Evolutionary conservation across 1,140 invertebrate genomes (phyloP).

Genomic region (Drosophila murphyi): DNA sequence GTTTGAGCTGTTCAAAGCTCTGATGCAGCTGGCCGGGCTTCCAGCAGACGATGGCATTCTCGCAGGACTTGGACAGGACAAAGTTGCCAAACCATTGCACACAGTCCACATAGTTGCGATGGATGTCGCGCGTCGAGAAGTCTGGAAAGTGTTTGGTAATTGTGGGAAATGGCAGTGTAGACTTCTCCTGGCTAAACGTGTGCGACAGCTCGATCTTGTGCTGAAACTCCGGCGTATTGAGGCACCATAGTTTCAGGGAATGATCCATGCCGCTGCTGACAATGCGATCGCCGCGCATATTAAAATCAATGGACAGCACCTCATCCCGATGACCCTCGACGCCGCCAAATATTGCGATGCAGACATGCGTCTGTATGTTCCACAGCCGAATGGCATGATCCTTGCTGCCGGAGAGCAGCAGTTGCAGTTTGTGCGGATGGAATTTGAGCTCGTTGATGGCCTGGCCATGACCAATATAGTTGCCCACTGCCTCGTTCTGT

Average conservation of each 20-base stretch:
- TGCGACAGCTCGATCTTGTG: constrained; percentile 95
- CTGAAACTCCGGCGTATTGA: constrained; percentile 94
- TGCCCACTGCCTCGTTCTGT: constrained; percentile 93
- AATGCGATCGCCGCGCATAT: constrained; percentile 93
- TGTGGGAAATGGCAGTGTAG: constrained; percentile 93
- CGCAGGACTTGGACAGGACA: constrained; percentile 98
- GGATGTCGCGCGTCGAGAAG: constrained; percentile 98
- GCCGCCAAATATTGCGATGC: constrained; percentile 98
- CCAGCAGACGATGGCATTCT: constrained; percentile 92
- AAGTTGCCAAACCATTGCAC: constrained; percentile 98
- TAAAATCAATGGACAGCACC: constrained; percentile 97
- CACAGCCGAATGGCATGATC: constrained; percentile 97
- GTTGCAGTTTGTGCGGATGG: constrained; percentile 94
- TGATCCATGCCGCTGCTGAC: constrained; percentile 99
- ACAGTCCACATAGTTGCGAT: constrained; percentile 99
- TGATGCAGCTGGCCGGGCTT: constrained; percentile 79
- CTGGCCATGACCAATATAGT: constrained; percentile 95
- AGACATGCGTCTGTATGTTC: constrained; percentile 97
- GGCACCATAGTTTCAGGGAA: constrained; percentile 96
- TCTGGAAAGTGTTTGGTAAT: constrained; percentile 97
- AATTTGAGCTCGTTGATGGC: constrained; percentile 98
- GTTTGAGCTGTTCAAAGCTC: constrained; percentile 65
- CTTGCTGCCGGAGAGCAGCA: constrained; percentile 97
- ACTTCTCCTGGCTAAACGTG: constrained; percentile 90
- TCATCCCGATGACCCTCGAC: constrained; percentile 99